Base-by-base conservation (phyloP, 2,797 vertebrate genomes). In the Hoplostethus mediterraneus region DNA sequence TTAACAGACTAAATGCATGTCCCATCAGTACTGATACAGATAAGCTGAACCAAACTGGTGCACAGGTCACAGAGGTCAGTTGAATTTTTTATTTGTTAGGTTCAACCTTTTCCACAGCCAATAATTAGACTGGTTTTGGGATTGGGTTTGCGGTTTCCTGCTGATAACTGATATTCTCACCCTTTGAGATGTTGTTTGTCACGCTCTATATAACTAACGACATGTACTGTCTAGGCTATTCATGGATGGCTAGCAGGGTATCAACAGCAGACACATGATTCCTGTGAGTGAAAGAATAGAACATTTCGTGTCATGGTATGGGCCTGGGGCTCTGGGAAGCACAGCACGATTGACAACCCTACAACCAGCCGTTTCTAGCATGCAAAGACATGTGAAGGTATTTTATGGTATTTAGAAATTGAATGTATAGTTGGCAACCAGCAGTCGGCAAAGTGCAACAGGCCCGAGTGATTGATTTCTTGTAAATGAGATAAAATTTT, bases 401-500 rank as follows among this genome's bases (percentile, higher is more conserved):
- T 58, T 17, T 40, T 38, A 17, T 40, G 36, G 12, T 67, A 28
- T 68, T 71, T 63, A n/a, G 4, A 31, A 14, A 12, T 8, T 30
- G 47, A 36, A 47, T 40, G n/a, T 68, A 3, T 51, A 69, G 47
- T 44, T 71, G 60, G 42, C 47, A 52, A 28, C 2, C 28, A 28
- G 28, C 28, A 28, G 28, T 28, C 3, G 28, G 28, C 28, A 28
- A 21, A 52, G n/a, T 28, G 45, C 36, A 7, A 40, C 28, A 75
- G 83, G 55, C 56, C 51, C 28, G 59, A 47, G 17, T 5, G 47
- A 92, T 87, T 58, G 68, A 90, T 88, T 88, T 77, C 47, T 70
- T 83, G 61, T 87, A 87, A 90, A 90, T 85, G 80, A 56, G 75
- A 86, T 88, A 71, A 89, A 86, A 86, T 67, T 84, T 85, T 49